Base-by-base conservation (phyloP, 2,888 invertebrate species). In the Aphodius granarius region DNA sequence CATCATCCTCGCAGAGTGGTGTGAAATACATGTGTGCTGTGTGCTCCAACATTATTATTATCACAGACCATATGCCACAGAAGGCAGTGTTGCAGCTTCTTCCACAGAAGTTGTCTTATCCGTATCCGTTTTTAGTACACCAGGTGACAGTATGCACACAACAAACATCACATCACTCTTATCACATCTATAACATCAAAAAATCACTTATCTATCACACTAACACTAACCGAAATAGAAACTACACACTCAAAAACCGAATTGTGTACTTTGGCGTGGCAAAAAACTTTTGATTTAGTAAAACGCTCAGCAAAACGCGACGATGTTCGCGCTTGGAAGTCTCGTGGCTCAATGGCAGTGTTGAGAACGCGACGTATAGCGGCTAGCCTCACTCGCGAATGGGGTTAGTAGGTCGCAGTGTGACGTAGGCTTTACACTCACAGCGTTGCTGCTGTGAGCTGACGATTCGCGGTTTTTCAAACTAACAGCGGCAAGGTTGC, bases 381-480 rank as follows among this genome's bases (percentile, higher is more conserved):
- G 81, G 81, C 81, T 86, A 85, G 86, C 86, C 89, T 90, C 73
- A 89, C 89, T 88, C 88, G 89, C 88, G 88, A 91, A 88, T 89
- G 91, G 87, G 91, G 91, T 91, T 91, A 91, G 91, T 91, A 89
- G 91, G 91, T 91, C 91, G 91, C 89, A 89, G 88, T 90, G 90
- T 90, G 90, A 91, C 91, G 91, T 85, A 85, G 84, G 82, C 82
- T 83, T n/a, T 43, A 43, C 43, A 3, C 43, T 43, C 43, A 82
- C 82, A 83, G 78, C 83, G 65, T 81, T 81, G 84, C 84, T n/a
- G n/a, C n/a, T n/a, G 83, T 97, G 88, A 66, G 93, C 91, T 80
- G 97, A 88, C 91, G 97, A 92, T 79, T 94, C 93, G 81, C 92
- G 91, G 80, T 97, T 94, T 80, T 80, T 78, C 80, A 79, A 79